Conservation (phyloP, 1,140 invertebrate species). For the Aricia agestis region DNA sequence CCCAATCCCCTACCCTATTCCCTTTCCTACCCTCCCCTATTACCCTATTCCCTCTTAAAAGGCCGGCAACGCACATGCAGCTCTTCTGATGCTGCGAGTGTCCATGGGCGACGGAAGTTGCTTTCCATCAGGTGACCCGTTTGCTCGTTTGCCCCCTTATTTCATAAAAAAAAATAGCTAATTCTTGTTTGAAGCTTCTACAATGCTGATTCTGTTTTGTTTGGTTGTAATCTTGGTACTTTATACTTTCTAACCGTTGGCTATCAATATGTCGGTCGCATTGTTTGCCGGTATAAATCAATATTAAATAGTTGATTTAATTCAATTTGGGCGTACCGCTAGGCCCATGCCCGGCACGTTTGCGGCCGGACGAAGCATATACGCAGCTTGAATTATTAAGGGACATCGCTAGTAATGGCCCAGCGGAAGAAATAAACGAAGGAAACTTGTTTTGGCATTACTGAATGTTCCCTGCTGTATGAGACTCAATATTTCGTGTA, state of each 20-base stretch:
- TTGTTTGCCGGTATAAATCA: neutral
- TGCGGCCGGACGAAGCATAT: conserved; percentile 18
- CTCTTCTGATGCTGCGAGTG: too few species aligned
- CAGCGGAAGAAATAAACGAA: neutral
- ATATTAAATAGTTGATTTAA: conserved; percentile 18
- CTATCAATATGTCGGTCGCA: neutral
- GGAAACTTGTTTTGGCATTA: neutral
- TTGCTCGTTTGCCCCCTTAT: too few species aligned
- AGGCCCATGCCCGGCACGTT: conserved; percentile 24
- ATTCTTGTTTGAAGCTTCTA: neutral
- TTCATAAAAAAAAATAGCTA: neutral
- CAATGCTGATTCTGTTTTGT: neutral
- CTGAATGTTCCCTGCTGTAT: neutral
- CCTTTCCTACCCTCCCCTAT: too few species aligned
- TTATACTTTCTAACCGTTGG: neutral
- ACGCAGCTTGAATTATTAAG: conserved; percentile 22
- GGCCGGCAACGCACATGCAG: too few species aligned
- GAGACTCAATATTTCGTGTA: neutral
- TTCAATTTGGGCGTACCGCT: conserved; percentile 18
- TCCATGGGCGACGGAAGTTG: too few species aligned
- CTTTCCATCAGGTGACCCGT: too few species aligned
- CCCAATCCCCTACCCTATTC: too few species aligned
- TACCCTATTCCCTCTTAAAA: too few species aligned
- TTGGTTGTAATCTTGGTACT: too few species aligned
- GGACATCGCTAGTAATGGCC: neutral